A percentile compares a stretch with the other conserved stretches of the same genome.
Evolutionary conservation across 1,140 invertebrate species (phyloP).

Genomic region (Drosophila santomea): DNA sequence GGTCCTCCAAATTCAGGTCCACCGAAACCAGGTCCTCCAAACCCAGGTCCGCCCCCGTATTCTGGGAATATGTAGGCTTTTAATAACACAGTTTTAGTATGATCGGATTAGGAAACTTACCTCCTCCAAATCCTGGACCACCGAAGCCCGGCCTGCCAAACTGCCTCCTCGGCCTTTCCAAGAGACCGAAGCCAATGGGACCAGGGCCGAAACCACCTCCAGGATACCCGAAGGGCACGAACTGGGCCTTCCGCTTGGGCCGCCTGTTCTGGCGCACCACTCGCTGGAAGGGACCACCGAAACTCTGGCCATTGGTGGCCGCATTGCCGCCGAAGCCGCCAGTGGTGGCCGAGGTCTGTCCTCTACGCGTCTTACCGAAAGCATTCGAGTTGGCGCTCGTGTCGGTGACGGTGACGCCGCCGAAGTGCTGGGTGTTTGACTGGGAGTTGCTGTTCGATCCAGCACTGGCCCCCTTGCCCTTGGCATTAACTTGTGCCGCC

Average conservation of each 20-base stretch:
- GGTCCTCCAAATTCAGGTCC: neutral
- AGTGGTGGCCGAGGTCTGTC: conserved; percentile 69
- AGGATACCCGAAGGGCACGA: conserved; percentile 67
- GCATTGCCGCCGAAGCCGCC: conserved; percentile 65
- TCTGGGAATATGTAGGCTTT: neutral
- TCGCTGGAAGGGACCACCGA: conserved; percentile 35
- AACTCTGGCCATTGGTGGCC: conserved; percentile 42
- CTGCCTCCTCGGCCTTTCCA: conserved; percentile 53
- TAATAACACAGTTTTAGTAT: no score
- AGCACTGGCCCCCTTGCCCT: conserved; percentile 53
- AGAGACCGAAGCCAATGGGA: conserved; percentile 3
- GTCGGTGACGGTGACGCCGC: conserved; percentile 59
- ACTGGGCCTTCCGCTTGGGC: conserved; percentile 70
- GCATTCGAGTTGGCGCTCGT: conserved; percentile 72
- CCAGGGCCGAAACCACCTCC: conserved; percentile 40
- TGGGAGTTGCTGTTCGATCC: conserved; percentile 59
- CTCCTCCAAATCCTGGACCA: conserved; percentile 19
- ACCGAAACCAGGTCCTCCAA: conserved; percentile 13
- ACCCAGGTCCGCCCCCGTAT: conserved; percentile 21
- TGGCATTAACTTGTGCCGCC: conserved; percentile 70
- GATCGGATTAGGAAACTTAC: neutral
- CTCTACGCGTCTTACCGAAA: conserved; percentile 50
- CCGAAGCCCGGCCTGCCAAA: conserved; percentile 32
- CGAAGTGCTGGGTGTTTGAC: conserved; percentile 58
- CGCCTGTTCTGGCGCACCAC: conserved; percentile 41